A percentile compares a stretch with the other conserved stretches of the same genome.
These are phyloP conservation scores for Channallabes apus DNA, from an alignment of 2,797 vertebrate genomes.

Conservation along the genomic window DNA sequence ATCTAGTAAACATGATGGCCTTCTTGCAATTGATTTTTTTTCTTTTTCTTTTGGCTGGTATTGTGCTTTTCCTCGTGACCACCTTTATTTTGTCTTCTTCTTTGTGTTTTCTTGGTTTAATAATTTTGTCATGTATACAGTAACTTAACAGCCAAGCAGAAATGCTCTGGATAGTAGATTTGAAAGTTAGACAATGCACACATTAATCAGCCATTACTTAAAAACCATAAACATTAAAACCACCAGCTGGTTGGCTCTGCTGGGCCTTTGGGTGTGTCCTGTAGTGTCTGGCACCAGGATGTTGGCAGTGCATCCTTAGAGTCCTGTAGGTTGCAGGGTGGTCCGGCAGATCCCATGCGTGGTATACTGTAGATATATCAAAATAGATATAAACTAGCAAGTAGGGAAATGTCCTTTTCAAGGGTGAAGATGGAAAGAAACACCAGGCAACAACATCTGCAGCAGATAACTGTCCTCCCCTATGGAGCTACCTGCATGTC, in stretches of 20 bases:
- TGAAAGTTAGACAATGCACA: not conserved
- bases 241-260: too few species aligned
- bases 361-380: not conserved
- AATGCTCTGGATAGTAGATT: not conserved
- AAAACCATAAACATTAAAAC: too few species aligned
- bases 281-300: too few species aligned
- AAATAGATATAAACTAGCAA: not conserved
- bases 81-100: conserved; percentile 12
- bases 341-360: too few species aligned
- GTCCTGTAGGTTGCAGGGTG: too few species aligned
- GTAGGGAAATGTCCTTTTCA: not conserved
- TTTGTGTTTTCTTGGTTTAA: conserved; percentile 13
- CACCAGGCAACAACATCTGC: not conserved
- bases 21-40: conserved; percentile 48
- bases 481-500: not conserved
- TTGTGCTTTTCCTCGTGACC: conserved; percentile 2
- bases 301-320: too few species aligned
- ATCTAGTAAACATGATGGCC: conserved; percentile 47
- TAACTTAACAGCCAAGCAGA: too few species aligned
- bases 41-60: not conserved
- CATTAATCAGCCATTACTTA: too few species aligned
- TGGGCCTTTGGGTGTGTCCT: too few species aligned
- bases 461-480: not conserved
- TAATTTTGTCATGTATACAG: not conserved
- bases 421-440: not conserved